A percentile compares a stretch with the other conserved stretches of the same genome.
Evolutionary conservation across 2,797 vertebrate species (phyloP).

Genomic region (Enteromius fasciolatus): DNA sequence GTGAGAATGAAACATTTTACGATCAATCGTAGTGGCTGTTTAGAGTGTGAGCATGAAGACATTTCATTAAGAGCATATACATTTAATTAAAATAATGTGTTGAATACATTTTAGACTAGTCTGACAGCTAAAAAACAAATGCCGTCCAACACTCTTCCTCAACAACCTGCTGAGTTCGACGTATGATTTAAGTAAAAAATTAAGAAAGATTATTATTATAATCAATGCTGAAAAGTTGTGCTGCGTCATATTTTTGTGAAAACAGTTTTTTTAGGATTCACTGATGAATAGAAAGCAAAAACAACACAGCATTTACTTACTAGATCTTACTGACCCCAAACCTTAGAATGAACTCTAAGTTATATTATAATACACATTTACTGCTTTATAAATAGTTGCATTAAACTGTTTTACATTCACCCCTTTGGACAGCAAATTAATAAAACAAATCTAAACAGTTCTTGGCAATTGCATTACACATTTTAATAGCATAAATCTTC

Average conservation of each 20-base stretch:
- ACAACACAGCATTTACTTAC: neutral
- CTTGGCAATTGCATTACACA: neutral
- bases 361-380: neutral
- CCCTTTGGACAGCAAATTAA: neutral
- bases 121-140: neutral
- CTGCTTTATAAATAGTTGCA: neutral
- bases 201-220: neutral
- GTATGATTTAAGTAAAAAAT: neutral
- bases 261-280: neutral
- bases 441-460: neutral
- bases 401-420: neutral
- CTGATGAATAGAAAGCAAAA: neutral
- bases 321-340: neutral
- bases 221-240: neutral
- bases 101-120: neutral
- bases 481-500: neutral
- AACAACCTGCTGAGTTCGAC: neutral
- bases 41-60: neutral
- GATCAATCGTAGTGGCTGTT: neutral
- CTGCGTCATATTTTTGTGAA: neutral
- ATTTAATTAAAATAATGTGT: neutral
- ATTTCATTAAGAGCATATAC: neutral
- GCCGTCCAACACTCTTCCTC: neutral
- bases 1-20: constrained; percentile 1
- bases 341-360: neutral